Evolutionary conservation across 2,797 vertebrate genomes (phyloP).

Genomic region (Ctenochaetus hawaiiensis): DNA sequence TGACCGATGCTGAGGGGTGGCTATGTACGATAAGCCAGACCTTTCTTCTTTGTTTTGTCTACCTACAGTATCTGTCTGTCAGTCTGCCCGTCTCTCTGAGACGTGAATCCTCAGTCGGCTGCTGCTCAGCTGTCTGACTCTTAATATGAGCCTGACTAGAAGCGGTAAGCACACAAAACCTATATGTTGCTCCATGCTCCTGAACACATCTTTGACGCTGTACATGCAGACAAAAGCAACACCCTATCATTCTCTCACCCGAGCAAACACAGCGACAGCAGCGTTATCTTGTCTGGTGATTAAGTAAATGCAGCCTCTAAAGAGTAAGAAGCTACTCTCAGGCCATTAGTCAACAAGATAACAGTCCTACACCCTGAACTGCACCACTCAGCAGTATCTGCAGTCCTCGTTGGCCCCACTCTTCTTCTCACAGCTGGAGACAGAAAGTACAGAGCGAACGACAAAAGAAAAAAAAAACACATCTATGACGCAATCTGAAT

Average conservation of each 20-base stretch:
- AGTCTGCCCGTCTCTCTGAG: slow-evolving; percentile 25
- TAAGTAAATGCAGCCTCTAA: slow-evolving; percentile 81
- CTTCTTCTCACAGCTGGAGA: slow-evolving; percentile 62
- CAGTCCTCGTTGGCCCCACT: slow-evolving; percentile 58
- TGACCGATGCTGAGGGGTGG: slow-evolving; percentile 52
- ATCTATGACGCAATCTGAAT: slow-evolving; percentile 30
- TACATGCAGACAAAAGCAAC: slow-evolving; percentile 60
- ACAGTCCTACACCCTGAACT: slow-evolving; percentile 62
- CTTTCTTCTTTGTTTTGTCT: slow-evolving; percentile 26
- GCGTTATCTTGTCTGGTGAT: slow-evolving; percentile 82
- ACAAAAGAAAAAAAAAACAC: slow-evolving; percentile 20
- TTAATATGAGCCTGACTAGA: slow-evolving; percentile 38
- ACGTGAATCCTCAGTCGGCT: slow-evolving; percentile 48
- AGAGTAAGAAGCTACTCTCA: slow-evolving; percentile 81
- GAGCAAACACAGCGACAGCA: slow-evolving; percentile 67
- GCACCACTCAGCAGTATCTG: slow-evolving; percentile 83
- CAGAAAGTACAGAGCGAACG: slow-evolving; percentile 44
- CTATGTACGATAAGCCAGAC: slow-evolving; percentile 37
- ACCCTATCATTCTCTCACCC: slow-evolving; percentile 52
- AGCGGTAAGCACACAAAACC: slow-evolving; percentile 9
- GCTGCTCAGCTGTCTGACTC: slow-evolving; percentile 47
- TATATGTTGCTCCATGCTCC: slow-evolving; percentile 20
- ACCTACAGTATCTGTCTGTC: slow-evolving; percentile 36
- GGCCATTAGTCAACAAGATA: slow-evolving; percentile 85
- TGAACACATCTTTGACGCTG: slow-evolving; percentile 31